Evolutionary conservation across 2,888 invertebrate species (phyloP).

Genomic region (Nomada flava): DNA sequence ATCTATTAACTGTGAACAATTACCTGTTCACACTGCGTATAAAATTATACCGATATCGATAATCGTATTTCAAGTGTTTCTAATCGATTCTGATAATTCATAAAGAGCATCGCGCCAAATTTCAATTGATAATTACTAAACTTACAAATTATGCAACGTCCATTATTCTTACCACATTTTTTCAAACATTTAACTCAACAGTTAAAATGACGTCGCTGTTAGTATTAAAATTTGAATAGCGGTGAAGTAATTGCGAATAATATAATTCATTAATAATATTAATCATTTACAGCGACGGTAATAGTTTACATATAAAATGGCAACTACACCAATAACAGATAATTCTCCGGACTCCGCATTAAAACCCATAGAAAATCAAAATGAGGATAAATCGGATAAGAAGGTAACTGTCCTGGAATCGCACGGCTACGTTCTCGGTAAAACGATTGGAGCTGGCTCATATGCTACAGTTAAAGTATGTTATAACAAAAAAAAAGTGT

Average conservation of each 20-base stretch:
- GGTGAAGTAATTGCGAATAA: not conserved
- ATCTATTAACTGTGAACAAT: not conserved
- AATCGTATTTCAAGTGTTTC: conserved; percentile 40
- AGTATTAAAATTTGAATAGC: conserved; percentile 17
- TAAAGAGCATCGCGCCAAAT: conserved; percentile 32
- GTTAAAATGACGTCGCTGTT: conserved; percentile 28
- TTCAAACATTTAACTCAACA: conserved; percentile 32
- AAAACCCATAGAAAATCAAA: conserved; percentile 36
- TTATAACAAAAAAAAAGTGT: not conserved
- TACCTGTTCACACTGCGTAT: not conserved
- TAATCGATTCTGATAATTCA: conserved; percentile 4
- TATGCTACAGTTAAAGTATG: conserved; percentile 92
- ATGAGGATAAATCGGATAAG: conserved; percentile 69
- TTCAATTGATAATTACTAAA: conserved; percentile 27
- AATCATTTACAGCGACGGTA: conserved; percentile 30
- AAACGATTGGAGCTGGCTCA: conserved; percentile 92
- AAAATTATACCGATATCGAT: conserved; percentile 7
- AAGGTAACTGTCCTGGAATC: conserved; percentile 89
- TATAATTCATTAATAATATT: not conserved
- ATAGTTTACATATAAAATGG: conserved; percentile 62
- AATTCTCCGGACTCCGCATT: conserved; percentile 24
- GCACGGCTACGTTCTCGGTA: conserved; percentile 91
- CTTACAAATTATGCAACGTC: conserved; percentile 10
- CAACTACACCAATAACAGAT: conserved; percentile 65
- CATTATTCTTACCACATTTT: not conserved